These are phyloP conservation scores for Rhopalosiphum maidis DNA, from an alignment of 1,140 invertebrate species.

Conservation along the genomic window DNA sequence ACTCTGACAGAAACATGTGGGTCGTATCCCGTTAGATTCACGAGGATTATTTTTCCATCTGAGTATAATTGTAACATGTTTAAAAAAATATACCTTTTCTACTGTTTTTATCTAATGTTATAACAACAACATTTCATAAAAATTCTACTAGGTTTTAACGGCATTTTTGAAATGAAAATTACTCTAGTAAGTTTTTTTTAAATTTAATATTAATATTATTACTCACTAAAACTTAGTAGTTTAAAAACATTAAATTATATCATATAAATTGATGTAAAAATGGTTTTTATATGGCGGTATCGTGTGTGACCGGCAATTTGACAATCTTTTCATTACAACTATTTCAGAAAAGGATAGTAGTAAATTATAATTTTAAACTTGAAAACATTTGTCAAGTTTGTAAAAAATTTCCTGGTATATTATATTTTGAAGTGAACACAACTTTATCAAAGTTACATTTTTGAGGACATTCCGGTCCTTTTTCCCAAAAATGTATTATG, in stretches of 20 bases:
- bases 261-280: neutral
- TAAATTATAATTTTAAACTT: neutral
- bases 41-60: neutral
- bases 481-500: neutral
- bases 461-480: neutral
- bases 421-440: neutral
- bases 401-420: neutral
- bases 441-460: neutral
- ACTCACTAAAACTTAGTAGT: neutral
- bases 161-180: neutral
- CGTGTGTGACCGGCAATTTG: neutral
- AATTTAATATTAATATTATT: neutral
- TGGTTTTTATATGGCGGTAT: neutral
- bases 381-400: too few relatives aligned
- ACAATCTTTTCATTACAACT: neutral
- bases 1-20: neutral
- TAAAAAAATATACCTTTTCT: neutral
- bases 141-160: neutral
- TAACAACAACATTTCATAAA: neutral
- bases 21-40: neutral
- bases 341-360: neutral
- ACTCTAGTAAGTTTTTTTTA: neutral
- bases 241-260: neutral
- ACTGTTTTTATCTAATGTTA: neutral
- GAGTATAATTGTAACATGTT: neutral